Evolutionary conservation across 2,888 invertebrate species (phyloP).

Genomic region (Agrotis puta): DNA sequence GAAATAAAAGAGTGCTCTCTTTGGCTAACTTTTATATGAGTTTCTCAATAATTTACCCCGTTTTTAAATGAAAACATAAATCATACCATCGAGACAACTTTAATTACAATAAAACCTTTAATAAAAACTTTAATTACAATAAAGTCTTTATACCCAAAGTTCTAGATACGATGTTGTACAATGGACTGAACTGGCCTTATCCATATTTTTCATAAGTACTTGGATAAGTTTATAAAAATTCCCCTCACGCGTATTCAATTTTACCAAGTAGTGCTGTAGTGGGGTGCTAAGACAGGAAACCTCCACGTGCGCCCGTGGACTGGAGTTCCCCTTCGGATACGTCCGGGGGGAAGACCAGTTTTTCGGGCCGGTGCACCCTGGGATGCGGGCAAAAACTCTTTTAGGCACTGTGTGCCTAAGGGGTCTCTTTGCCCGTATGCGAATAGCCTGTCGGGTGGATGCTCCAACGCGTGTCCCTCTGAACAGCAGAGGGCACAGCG

Average conservation of each 20-base stretch:
- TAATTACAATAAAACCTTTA: slow-evolving; percentile 40
- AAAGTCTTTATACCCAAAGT: slow-evolving; percentile 29
- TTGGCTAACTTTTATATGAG: not conserved
- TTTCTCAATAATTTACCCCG: not conserved
- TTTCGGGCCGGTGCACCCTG: no score
- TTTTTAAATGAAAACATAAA: slow-evolving; percentile 3
- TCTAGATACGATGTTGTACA: slow-evolving; percentile 17
- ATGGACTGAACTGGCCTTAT: slow-evolving; percentile 1
- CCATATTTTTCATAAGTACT: slow-evolving; percentile 46
- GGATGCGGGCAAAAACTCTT: no score
- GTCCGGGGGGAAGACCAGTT: no score
- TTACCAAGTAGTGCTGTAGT: no score
- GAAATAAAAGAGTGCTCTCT: not conserved
- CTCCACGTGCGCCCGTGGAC: no score
- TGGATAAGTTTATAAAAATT: slow-evolving; percentile 48
- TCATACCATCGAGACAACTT: slow-evolving; percentile 7
- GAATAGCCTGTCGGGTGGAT: no score
- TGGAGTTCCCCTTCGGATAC: no score
- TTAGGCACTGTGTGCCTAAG: no score
- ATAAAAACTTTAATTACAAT: slow-evolving; percentile 39
- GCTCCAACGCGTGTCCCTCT: no score
- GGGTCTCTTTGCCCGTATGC: no score
- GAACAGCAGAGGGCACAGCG: no score
- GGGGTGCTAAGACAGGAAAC: no score
- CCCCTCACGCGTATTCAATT: slow-evolving; percentile 53